Percentiles rank a stretch among this genome's conserved stretches.
Evolutionary conservation across 2,113 vertebrate genomes (phyloP).

Genomic region (Mastomys coucha): DNA sequence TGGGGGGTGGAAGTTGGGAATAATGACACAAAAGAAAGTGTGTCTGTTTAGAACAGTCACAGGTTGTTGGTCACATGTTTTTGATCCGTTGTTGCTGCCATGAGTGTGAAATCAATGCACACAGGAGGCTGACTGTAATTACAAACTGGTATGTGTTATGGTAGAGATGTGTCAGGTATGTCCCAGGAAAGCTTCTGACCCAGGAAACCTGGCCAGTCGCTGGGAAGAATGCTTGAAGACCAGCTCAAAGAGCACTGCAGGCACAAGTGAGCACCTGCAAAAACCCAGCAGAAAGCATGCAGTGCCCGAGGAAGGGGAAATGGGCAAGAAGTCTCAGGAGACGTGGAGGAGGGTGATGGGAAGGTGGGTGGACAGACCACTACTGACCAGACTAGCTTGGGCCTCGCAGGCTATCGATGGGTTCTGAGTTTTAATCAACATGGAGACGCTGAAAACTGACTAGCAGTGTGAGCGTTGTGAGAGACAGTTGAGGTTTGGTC

Average conservation of each 20-base stretch:
- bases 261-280: neutral
- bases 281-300: neutral
- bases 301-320: neutral
- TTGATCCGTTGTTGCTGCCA: too few relatives aligned
- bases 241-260: neutral
- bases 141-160: neutral
- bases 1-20: neutral
- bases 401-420: neutral
- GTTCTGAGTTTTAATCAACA: neutral
- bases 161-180: neutral
- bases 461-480: neutral
- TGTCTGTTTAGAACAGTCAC: neutral
- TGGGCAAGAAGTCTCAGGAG: neutral
- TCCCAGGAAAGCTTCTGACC: neutral
- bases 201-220: rapidly evolving
- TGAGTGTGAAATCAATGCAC: neutral
- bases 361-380: neutral
- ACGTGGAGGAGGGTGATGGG: too few relatives aligned
- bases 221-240: neutral
- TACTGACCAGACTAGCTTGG: neutral
- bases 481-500: too few relatives aligned
- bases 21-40: neutral
- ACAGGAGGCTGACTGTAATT: neutral
- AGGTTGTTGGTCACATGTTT: neutral
- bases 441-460: neutral